Evolutionary conservation across 2,113 vertebrate genomes (phyloP), one percentile per base, ranked within the genome.

Genomic region (Panthera leo): DNA sequence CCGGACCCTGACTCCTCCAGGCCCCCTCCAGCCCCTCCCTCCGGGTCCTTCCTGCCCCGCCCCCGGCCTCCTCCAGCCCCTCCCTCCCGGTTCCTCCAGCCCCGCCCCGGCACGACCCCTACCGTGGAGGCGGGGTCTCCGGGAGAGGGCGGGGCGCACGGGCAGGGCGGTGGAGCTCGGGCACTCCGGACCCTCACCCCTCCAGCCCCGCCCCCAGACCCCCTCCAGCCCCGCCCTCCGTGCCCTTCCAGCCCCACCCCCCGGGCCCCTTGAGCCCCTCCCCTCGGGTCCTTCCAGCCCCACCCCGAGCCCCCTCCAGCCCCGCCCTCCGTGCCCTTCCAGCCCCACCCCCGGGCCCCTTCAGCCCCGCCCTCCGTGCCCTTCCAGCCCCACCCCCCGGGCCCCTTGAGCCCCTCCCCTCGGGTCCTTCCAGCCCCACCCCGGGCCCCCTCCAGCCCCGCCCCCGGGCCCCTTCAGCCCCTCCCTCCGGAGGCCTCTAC

Each of bases 331-430:
- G 58, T 9, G 70, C 1, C n/a, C 70, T 2, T 19, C 9, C 70
- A 10, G 19, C 4, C 70, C 36, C 23, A 11, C 0, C 19, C n/a
- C n/a, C n/a, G 3, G 7, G 34, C 34, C 3, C 34, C 34, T n/a
- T 9, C 18, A 36, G 34, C 34, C 68, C 70, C 21, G 25, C 67
- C 36, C 70, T 18, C 34, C 34, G 14, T 7, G 36, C 21, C 19
- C 27, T 2, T 5, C 23, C 1, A 4, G 39, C 39, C 39, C 39
- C 39, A 39, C 39, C 39, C 39, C 4, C 39, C n/a, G 39, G 39
- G 39, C 39, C 39, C 39, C 39, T 39, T 39, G 4, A 4, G 25
- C 25, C 29, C 34, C 16, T 63, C 61, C 25, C 61, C 27, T 9
- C 27, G 9, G 27, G 10, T 3, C 68, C n/a, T 10, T n/a, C 68